Conservation (phyloP, 2,113 vertebrate species). For the Percina caprodes region DNA sequence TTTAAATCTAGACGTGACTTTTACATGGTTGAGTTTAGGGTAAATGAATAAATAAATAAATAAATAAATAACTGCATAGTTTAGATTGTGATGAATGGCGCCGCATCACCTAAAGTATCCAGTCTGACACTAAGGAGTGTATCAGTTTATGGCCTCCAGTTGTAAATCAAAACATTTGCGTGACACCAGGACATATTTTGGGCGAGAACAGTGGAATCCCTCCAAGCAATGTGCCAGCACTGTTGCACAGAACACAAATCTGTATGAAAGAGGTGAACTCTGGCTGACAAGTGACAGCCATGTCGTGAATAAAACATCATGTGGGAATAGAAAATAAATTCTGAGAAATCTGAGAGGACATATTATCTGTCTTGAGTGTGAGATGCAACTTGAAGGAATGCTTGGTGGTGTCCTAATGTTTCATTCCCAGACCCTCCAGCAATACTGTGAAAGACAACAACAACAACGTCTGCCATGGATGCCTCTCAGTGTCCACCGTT, state of each 20-base stretch:
- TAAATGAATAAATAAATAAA: constrained; percentile 34
- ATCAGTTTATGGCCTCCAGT: constrained; percentile 39
- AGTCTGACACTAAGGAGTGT: constrained; percentile 15
- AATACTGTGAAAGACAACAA: constrained; percentile 18
- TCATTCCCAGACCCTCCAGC: constrained; percentile 28
- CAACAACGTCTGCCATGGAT: constrained; percentile 3
- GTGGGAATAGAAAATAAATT: constrained; percentile 49
- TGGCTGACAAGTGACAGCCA: constrained; percentile 66
- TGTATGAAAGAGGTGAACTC: constrained; percentile 57
- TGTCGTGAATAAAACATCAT: constrained; percentile 70
- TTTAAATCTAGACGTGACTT: constrained; percentile 5
- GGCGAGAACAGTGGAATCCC: constrained; percentile 36
- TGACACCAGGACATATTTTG: constrained; percentile 29
- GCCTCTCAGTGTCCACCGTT: not conserved
- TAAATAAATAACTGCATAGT: constrained; percentile 1
- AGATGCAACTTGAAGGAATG: constrained; percentile 54
- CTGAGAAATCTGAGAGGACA: constrained; percentile 36
- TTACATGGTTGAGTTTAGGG: constrained; percentile 8
- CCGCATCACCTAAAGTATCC: not conserved
- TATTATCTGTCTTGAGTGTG: constrained; percentile 32
- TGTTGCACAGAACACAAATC: constrained; percentile 50
- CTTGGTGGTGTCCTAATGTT: constrained; percentile 40
- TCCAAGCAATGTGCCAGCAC: constrained; percentile 35
- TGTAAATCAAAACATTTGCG: constrained; percentile 46
- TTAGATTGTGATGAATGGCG: constrained; percentile 24